Evolutionary conservation across 2,113 vertebrate genomes (phyloP).

Genomic region (Muntiacus reevesi): DNA sequence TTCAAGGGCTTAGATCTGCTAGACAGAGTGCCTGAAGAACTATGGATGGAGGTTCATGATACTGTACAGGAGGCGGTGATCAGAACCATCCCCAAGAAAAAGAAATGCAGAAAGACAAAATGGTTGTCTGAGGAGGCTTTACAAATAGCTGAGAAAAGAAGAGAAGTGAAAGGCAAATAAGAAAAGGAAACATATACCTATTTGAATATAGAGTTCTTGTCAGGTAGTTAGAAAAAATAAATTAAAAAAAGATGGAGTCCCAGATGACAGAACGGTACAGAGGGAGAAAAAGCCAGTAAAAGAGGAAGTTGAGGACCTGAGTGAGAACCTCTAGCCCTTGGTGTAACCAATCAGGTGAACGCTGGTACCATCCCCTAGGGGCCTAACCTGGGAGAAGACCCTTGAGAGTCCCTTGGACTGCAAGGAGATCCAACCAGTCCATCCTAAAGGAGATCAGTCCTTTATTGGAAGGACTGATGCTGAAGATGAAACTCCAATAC

Average conservation of each 20-base stretch:
- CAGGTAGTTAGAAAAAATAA: background rate
- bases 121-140: background rate
- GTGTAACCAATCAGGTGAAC: background rate
- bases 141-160: background rate
- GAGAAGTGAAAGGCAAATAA: background rate
- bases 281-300: background rate
- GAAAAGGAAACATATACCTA: background rate
- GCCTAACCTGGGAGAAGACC: background rate
- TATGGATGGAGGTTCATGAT: background rate
- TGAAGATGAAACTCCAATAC: too few relatives aligned
- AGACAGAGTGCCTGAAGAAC: background rate
- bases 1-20: background rate
- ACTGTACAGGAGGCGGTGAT: background rate
- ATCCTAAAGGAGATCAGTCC: too few relatives aligned
- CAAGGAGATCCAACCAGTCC: too few relatives aligned
- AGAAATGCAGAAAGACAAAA: background rate
- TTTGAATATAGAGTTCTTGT: background rate
- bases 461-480: too few relatives aligned
- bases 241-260: accelerated
- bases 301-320: background rate
- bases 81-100: background rate
- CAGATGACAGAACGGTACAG: accelerated
- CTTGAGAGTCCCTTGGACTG: too few relatives aligned
- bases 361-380: background rate
- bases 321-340: background rate